A percentile compares a stretch with the other conserved stretches of the same genome.
Conservation (phyloP, 2,888 invertebrate species). For the Tridacna crocea region DNA sequence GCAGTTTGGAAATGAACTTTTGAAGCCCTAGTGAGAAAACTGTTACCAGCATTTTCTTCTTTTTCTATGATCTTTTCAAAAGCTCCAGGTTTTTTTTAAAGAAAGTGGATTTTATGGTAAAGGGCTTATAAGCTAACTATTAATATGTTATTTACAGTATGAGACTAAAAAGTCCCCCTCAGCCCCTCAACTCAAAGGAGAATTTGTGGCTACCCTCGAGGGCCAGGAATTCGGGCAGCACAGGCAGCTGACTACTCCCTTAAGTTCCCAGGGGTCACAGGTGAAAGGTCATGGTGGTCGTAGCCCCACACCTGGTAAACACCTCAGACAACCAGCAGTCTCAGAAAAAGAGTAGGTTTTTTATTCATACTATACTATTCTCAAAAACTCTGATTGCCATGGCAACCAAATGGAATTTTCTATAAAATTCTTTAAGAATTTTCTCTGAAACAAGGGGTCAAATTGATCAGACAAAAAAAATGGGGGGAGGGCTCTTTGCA, state of each 20-base stretch:
- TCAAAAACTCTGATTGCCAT: too few species aligned
- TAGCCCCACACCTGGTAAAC: constrained; percentile 56
- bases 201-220: constrained; percentile 61
- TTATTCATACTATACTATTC: neutral
- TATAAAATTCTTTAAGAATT: too few species aligned
- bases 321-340: constrained; percentile 61
- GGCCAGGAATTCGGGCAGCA: constrained; percentile 66
- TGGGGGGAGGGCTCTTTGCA: too few species aligned
- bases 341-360: constrained; percentile 67
- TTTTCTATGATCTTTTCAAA: neutral
- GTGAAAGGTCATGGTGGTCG: constrained; percentile 25
- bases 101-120: neutral
- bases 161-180: constrained; percentile 51
- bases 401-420: too few species aligned
- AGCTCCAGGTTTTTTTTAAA: neutral
- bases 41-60: neutral
- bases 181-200: constrained; percentile 53
- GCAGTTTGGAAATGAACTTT: too few species aligned
- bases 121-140: neutral
- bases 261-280: constrained; percentile 52
- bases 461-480: too few species aligned
- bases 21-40: too few species aligned
- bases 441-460: too few species aligned
- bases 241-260: constrained; percentile 60
- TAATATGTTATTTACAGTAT: constrained; percentile 30